Base-by-base conservation (phyloP, 2,888 invertebrate species). In the Cataglyphis cursor region DNA sequence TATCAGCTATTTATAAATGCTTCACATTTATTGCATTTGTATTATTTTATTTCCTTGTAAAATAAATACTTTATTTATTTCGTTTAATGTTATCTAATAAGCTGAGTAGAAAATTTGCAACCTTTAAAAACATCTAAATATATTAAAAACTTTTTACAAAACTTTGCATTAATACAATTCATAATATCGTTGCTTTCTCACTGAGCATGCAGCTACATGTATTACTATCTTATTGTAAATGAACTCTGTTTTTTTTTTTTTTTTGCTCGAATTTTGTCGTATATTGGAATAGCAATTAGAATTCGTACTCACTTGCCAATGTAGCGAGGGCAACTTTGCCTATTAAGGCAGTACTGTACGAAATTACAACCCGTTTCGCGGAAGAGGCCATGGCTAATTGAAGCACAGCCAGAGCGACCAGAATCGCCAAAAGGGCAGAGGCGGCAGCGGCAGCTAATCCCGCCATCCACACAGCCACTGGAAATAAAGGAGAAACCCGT, bases 371-470 rank as follows among this genome's bases (percentile, higher is more conserved):
- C 92, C 97, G 96, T 94, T 98, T 98, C 93, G 97, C 97, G 73
- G 98, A 98, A 75, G 97, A 97, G 92, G 98, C 97, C 98, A 98
- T 98, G 87, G 98, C 97, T 89, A 98, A 96, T 95, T 98, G 98
- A 87, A 98, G 96, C 85, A 98, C 96, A 74, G 98, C 97, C 85
- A 98, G 95, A 84, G 97, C 95, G 95, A 98, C 98, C 95, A 97
- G 97, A 81, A 98, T 95, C 62, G 97, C 98, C 87, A 98, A 96
- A 73, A 97, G 95, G 1, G 96, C 95, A 62, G 98, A 97, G 73
- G 98, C 97, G 81, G 97, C 95, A n/a, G 97, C 96, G 8, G 97
- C 98, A 86, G 98, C 96, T 88, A 98, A 95, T 73, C 98, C 98
- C 73, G 98, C 97, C 91, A 98, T 96, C 96, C 97, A 97, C 83